A percentile compares a stretch with the other conserved stretches of the same genome.
These are phyloP conservation scores for Bradypodion pumilum DNA, from an alignment of 2,797 vertebrate species.

Conservation along the genomic window DNA sequence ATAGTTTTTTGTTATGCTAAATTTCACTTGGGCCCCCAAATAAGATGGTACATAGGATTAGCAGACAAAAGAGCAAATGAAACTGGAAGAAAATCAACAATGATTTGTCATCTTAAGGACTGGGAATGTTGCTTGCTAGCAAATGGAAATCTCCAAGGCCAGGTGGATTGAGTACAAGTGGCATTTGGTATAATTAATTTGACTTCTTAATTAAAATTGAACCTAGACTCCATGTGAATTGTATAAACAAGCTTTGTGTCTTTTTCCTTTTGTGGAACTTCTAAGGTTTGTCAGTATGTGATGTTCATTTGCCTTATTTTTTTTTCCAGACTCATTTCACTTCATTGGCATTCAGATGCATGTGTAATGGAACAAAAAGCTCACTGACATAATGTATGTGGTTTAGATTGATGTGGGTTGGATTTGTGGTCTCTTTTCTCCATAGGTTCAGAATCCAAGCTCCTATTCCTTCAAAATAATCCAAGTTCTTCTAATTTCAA, in stretches of 20 bases:
- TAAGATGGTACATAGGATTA: background rate
- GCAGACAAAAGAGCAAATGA: background rate
- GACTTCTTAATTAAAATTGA: background rate
- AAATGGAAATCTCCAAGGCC: background rate
- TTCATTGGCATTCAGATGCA: too few species aligned
- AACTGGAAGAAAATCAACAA: background rate
- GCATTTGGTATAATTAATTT: background rate
- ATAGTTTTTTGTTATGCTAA: conserved; percentile 15
- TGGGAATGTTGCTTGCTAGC: background rate
- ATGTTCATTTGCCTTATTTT: too few species aligned
- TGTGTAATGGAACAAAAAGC: background rate
- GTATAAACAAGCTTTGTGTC: background rate
- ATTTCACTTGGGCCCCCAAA: background rate
- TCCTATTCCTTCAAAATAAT: too few species aligned
- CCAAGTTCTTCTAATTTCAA: too few species aligned
- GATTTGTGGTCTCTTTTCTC: too few species aligned
- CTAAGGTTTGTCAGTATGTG: background rate
- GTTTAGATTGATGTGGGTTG: too few species aligned
- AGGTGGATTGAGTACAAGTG: background rate
- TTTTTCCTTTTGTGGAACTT: background rate
- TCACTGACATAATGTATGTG: too few species aligned
- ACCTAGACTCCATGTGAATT: background rate
- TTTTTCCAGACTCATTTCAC: background rate
- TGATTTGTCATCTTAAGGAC: background rate
- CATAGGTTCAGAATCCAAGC: too few species aligned